Evolutionary conservation across 2,113 vertebrate genomes (phyloP), one percentile per base, ranked within the genome.

Genomic region (Heteronetta atricapilla): DNA sequence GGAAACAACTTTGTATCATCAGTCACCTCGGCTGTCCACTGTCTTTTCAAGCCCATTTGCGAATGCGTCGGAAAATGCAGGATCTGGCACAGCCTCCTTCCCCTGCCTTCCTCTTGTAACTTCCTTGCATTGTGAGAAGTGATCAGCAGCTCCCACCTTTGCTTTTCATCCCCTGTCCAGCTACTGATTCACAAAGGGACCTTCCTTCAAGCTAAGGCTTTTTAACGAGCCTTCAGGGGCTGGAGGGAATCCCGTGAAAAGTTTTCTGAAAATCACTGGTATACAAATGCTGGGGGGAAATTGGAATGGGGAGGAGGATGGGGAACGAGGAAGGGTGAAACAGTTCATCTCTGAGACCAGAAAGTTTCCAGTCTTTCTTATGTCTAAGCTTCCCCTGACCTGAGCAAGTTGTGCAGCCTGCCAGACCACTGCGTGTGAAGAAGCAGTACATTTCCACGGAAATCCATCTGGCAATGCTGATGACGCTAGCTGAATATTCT

Each of bases 61-160:
- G 64, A 42, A 34, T 56, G 38, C 46, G 13, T 34, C 72, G 83
- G 56, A 95, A 46, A 92, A 21, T 50, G 40, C 31, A 70, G 13
- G 33, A 70, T 58, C 73, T 89, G 53, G 67, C 72, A 72, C 3
- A 0, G 25, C 18, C 40, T 89, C 59, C 55, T 66, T 76, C 31
- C 40, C 46, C 78, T 69, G 63, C 36, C 73, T 86, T 93, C 86
- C 79, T 90, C 78, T 72, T 75, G 88, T 33, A 63, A 42, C 79
- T 93, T 93, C 77, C 62, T 93, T 92, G 70, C 88, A 84, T 52
- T 82, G 66, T 93, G 50, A 80, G 69, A 73, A 87, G 72, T 81
- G 9, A 75, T 86, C 69, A 64, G 76, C 17, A 84, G 83, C 34
- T 92, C 53, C 69, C 73, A 90, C 66, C 60, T 89, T 92, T 75